Conservation (phyloP, 2,797 vertebrate species). For the Darevskia mixta region DNA sequence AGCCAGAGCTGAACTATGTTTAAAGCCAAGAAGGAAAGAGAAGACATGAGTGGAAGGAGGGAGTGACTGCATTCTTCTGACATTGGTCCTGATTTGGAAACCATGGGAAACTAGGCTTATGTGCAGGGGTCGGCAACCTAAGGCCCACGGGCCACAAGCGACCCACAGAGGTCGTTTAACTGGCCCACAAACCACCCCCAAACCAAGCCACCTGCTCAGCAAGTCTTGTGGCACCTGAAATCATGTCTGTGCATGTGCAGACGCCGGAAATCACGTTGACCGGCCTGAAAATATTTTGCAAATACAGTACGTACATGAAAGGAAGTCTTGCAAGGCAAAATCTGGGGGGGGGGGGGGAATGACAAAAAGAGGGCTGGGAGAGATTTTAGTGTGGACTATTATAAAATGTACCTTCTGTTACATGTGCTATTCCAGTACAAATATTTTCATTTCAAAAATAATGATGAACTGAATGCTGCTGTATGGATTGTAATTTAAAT, state of each 20-base stretch:
- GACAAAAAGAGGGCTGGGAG: background rate
- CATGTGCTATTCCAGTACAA: background rate
- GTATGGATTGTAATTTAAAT: background rate
- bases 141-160: too few species aligned
- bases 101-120: too few species aligned
- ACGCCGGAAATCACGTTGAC: too few species aligned
- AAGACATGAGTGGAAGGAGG: background rate
- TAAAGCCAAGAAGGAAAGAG: background rate
- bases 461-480: background rate
- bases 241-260: accelerated
- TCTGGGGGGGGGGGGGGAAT: background rate
- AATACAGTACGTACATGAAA: too few species aligned
- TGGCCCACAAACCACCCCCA: too few species aligned
- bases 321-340: background rate
- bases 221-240: too few species aligned
- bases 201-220: too few species aligned
- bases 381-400: background rate
- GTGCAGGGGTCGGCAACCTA: too few species aligned
- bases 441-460: background rate
- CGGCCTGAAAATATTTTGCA: too few species aligned
- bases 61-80: background rate
- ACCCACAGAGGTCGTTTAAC: too few species aligned
- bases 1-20: background rate
- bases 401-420: background rate
- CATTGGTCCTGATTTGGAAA: background rate